Percentiles rank a stretch among this genome's conserved stretches.
Conservation (phyloP, 2,113 vertebrate genomes). For the Mastomys coucha region DNA sequence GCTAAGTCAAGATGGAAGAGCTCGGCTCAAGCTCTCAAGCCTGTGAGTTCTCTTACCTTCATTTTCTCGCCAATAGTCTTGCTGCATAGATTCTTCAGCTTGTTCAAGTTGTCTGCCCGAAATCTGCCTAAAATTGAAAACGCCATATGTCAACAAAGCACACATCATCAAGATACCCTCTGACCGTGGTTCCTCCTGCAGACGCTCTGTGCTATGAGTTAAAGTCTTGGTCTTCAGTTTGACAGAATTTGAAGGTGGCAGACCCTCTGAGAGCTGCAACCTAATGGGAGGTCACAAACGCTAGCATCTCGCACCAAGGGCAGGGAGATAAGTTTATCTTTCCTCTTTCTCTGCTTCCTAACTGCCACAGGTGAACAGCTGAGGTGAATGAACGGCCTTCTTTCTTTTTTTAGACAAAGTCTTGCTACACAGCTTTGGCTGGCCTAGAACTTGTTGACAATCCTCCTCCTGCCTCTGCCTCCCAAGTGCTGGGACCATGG, state of each 20-base stretch:
- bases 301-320: background rate
- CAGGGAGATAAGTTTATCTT: too few relatives aligned
- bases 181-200: background rate
- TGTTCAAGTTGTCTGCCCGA: slow-evolving; percentile 97
- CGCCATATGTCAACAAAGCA: slow-evolving; percentile 7
- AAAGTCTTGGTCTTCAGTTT: background rate
- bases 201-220: background rate
- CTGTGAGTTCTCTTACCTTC: slow-evolving; percentile 91
- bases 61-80: slow-evolving; percentile 98
- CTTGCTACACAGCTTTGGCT: too few relatives aligned
- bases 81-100: slow-evolving; percentile 98
- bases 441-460: background rate
- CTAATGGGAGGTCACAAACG: background rate
- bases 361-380: background rate
- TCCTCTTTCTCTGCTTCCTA: background rate
- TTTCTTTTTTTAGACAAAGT: background rate
- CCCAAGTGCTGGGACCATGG: background rate
- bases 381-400: background rate
- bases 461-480: background rate
- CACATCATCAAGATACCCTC: background rate
- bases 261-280: background rate
- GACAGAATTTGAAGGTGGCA: background rate
- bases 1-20: background rate
- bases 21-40: background rate
- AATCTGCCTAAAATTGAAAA: slow-evolving; percentile 92